Evolutionary conservation across 2,888 invertebrate genomes (phyloP).

Genomic region (Strigamia crassipes): DNA sequence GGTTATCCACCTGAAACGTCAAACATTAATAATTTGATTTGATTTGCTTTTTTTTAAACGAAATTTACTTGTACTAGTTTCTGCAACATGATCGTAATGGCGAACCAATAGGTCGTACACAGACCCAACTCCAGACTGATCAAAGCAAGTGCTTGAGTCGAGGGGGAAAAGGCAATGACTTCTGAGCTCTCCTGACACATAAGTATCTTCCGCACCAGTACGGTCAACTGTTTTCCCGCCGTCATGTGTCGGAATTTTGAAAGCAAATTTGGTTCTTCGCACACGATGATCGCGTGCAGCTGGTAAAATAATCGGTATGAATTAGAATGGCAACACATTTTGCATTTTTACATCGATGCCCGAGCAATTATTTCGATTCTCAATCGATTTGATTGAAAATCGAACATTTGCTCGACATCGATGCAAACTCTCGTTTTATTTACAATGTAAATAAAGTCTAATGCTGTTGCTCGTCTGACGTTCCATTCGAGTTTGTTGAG

Average conservation of each 20-base stretch:
- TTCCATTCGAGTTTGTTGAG: slow-evolving; percentile 69
- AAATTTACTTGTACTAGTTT: slow-evolving; percentile 46
- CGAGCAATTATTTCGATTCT: no score
- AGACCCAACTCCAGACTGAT: slow-evolving; percentile 69
- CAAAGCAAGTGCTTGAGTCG: slow-evolving; percentile 77
- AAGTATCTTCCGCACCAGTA: slow-evolving; percentile 66
- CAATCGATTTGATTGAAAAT: no score
- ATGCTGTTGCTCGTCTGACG: slow-evolving; percentile 53
- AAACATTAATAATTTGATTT: no score
- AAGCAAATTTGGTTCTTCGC: slow-evolving; percentile 33
- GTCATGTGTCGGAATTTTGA: slow-evolving; percentile 43
- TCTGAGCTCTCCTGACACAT: slow-evolving; percentile 75
- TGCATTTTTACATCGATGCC: no score
- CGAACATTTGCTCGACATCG: no score
- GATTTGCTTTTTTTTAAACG: no score
- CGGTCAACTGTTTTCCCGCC: slow-evolving; percentile 55
- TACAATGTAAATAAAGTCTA: slow-evolving; percentile 59
- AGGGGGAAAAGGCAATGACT: slow-evolving; percentile 74
- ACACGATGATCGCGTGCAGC: slow-evolving; percentile 47
- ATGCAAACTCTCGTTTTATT: slow-evolving; percentile 50
- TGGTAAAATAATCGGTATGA: slow-evolving; percentile 8
- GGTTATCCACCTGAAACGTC: slow-evolving; percentile 46
- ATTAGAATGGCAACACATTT: not conserved
- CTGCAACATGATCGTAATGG: slow-evolving; percentile 46
- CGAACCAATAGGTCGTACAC: slow-evolving; percentile 46